Conservation (phyloP, 2,888 invertebrate species). For the Stenurella melanura region DNA sequence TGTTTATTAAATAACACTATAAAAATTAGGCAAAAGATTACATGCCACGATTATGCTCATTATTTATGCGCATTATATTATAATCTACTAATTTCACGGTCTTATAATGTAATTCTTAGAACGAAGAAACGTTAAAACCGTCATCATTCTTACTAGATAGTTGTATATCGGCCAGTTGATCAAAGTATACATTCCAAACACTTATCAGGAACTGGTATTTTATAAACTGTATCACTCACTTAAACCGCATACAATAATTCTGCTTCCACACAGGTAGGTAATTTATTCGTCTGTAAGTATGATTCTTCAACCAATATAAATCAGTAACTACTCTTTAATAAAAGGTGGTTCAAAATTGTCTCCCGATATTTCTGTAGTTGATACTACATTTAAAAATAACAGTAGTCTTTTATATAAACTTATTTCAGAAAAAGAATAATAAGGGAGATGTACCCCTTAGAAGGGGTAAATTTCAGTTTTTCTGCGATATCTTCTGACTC, state of each 20-base stretch:
- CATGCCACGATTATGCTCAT: not conserved
- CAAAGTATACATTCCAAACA: conserved; percentile 25
- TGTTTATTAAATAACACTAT: not conserved
- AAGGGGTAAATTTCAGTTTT: too few relatives aligned
- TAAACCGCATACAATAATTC: conserved; percentile 2
- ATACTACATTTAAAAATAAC: too few relatives aligned
- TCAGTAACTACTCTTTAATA: not conserved
- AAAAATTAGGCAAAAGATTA: not conserved
- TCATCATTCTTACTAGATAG: conserved; percentile 32
- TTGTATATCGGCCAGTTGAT: conserved; percentile 47
- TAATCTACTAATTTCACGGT: conserved; percentile 1
- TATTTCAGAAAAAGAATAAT: too few relatives aligned
- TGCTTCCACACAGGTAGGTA: not conserved
- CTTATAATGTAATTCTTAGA: conserved; percentile 12
- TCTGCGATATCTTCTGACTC: too few relatives aligned
- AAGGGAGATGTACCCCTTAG: too few relatives aligned
- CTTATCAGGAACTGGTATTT: conserved; percentile 27
- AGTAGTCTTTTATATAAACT: too few relatives aligned
- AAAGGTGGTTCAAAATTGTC: too few relatives aligned
- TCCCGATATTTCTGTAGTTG: too few relatives aligned
- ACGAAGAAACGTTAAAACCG: conserved; percentile 34
- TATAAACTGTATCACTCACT: conserved; percentile 7
- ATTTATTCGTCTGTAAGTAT: not conserved
- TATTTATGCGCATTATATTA: not conserved
- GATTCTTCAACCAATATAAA: not conserved